These are phyloP conservation scores for Misgurnus mizolepis DNA, from an alignment of 2,113 vertebrate genomes.

Conservation along the genomic window DNA sequence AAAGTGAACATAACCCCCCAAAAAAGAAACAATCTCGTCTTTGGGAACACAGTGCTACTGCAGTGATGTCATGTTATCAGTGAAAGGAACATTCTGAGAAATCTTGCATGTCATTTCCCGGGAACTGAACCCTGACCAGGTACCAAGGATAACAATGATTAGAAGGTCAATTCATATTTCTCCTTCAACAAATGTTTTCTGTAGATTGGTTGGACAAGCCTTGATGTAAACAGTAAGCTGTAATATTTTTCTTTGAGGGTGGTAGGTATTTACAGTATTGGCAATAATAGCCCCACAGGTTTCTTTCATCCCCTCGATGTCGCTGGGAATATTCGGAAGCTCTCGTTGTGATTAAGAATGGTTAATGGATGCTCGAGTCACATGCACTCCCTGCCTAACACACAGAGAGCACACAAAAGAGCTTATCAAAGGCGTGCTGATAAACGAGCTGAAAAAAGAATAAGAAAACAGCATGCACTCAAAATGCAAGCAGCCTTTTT, in stretches of 20 bases:
- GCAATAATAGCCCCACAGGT: constrained; percentile 27
- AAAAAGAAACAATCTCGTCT: neutral
- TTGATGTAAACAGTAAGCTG: neutral
- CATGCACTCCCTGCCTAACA: constrained; percentile 24
- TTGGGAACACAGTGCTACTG: constrained; percentile 2
- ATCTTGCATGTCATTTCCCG: neutral
- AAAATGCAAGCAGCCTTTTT: neutral
- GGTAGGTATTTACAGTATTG: constrained; percentile 23
- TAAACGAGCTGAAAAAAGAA: constrained; percentile 15
- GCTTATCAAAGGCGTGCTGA: constrained; percentile 37
- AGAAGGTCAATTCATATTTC: constrained; percentile 18
- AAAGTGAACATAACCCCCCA: neutral
- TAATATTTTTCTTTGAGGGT: constrained; percentile 9
- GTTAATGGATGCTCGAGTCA: constrained; percentile 49
- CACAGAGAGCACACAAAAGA: constrained; percentile 46
- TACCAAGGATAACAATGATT: neutral
- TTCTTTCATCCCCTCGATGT: constrained; percentile 47
- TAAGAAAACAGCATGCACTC: constrained; percentile 13
- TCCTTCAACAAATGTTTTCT: neutral
- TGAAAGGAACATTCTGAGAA: neutral
- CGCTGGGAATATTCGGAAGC: constrained; percentile 39
- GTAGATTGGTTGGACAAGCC: neutral
- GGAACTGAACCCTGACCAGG: neutral
- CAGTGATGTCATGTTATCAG: constrained; percentile 5
- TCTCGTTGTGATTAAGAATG: constrained; percentile 40